Evolutionary conservation across 2,797 vertebrate species (phyloP), one percentile per base, ranked within the genome.

Genomic region (Pachyuromys duprasi): DNA sequence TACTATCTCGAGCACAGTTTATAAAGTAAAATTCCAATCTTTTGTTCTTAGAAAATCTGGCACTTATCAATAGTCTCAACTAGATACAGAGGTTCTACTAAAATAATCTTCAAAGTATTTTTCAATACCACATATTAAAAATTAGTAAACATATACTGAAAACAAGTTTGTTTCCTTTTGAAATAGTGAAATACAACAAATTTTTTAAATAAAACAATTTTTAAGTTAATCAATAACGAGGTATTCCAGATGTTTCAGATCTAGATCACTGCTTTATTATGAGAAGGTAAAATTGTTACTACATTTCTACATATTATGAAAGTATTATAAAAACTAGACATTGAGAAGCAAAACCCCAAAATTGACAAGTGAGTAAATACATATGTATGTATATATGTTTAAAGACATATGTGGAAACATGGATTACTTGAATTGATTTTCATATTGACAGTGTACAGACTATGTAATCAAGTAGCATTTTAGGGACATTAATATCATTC

Each of bases 181-280:
- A 95, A 92, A 91, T 86, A 87, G n/a, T n/a, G 92, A 90, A 93
- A 88, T 26, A 9, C 36, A 93, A 92, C 53, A 83, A 74, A 57
- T 94, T 88, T 96, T 95, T n/a, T n/a, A 90, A 93, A 88, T 26
- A 9, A 33, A 93, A 92, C 53, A 83, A 74, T 57, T 94, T 88
- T 96, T 95, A 96, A 72, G n/a, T 57, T 57, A 93, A 74, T 94
- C 49, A 65, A 72, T 93, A 96, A 95, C 36, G 90, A 87, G 36
- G 26, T 94, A 49, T 95, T 91, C 3, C 75, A 91, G 62, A 91
- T 86, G 92, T 89, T 91, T 86, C 76, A 90, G 70, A n/a, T 55
- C 28, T 92, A 28, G 17, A 70, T 72, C 26, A 90, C 87, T 28
- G 91, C 95, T 5, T 39, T 83, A 93, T 5, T 93, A 94, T 93